Conservation (phyloP, 2,797 vertebrate genomes). For the Parauchenoglanis ngamensis region DNA sequence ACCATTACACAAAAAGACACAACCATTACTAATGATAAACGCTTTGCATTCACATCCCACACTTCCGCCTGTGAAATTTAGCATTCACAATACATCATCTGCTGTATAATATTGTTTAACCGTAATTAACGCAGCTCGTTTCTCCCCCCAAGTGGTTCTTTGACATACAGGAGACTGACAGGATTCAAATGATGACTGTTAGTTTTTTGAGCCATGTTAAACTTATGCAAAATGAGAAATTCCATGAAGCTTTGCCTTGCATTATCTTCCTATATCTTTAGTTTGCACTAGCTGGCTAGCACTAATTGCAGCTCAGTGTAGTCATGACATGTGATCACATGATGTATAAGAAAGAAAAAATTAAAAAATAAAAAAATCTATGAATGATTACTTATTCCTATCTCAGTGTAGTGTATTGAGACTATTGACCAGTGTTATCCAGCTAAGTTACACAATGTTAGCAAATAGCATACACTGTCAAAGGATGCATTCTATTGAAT, state of each 20-base stretch:
- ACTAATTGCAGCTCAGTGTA: not conserved
- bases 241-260: not conserved
- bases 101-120: constrained; percentile 71
- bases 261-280: not conserved
- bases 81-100: constrained; percentile 70
- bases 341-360: no score
- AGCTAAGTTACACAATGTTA: not conserved
- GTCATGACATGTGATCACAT: not conserved
- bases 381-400: not conserved
- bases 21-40: constrained; percentile 53
- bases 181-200: not conserved
- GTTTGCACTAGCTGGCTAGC: not conserved
- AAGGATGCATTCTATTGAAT: no score
- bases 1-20: constrained; percentile 43
- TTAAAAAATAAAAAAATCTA: not conserved
- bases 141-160: not conserved
- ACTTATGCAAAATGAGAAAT: not conserved
- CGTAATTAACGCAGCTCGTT: constrained; percentile 71
- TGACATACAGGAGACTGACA: not conserved
- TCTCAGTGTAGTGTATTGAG: not conserved
- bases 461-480: not conserved
- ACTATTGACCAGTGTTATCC: not conserved
- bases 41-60: constrained; percentile 51
- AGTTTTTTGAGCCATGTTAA: not conserved
- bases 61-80: constrained; percentile 59